These are phyloP conservation scores for Pardosa pseudoannulata DNA, from an alignment of 2,888 invertebrate species.

Conservation along the genomic window DNA sequence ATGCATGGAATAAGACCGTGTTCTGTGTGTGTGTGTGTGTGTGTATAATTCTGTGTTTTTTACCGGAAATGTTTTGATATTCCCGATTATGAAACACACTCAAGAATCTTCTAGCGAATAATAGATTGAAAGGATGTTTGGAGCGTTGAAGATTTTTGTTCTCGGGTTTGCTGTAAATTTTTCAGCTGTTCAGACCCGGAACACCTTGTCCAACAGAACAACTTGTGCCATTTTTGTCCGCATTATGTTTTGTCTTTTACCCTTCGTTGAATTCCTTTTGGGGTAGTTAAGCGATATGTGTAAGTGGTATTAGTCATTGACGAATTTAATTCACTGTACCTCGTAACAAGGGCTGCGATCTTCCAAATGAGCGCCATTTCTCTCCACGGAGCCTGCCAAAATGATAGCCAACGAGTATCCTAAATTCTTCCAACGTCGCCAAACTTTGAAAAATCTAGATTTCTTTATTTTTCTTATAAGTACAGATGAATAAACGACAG, in stretches of 20 bases:
- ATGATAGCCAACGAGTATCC: too few species aligned
- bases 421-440: not conserved
- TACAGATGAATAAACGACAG: not conserved
- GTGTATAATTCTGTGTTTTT: not conserved
- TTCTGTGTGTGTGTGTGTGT: not conserved
- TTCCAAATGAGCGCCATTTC: not conserved
- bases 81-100: constrained; percentile 5
- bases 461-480: not conserved
- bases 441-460: not conserved
- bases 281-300: not conserved
- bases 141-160: not conserved
- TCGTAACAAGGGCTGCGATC: not conserved
- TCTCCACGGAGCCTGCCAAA: not conserved
- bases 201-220: not conserved
- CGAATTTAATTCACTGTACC: not conserved
- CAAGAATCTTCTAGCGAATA: not conserved
- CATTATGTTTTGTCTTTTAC: too few species aligned
- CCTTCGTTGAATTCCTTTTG: not conserved
- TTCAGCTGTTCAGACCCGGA: not conserved
- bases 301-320: constrained; percentile 3
- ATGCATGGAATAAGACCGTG: not conserved
- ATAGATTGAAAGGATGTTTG: not conserved
- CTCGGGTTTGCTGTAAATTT: not conserved
- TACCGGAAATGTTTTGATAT: not conserved
- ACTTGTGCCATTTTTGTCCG: not conserved